phyloP scores from a whole-genome alignment of 2,113 vertebrate genomes.

The Trichomycterus rosablanca region DNA sequence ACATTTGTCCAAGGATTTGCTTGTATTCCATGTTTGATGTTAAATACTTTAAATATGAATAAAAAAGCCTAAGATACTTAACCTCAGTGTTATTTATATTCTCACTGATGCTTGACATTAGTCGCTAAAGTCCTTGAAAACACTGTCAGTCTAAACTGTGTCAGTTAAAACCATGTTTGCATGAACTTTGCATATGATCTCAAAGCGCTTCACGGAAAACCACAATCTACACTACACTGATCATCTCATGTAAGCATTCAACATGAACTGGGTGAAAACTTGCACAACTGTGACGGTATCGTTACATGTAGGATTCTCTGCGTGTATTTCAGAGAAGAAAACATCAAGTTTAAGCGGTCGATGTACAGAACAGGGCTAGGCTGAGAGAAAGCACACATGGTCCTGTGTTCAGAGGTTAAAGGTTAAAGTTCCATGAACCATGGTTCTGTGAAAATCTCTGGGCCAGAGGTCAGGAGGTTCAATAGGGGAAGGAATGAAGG shows the following conservation, averaged over 20 bases:
- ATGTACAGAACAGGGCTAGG: constrained; percentile 25
- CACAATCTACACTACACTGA: background rate
- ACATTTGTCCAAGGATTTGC: no score
- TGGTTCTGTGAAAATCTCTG: constrained; percentile 63
- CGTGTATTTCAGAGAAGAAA: background rate
- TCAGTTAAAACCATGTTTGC: constrained; percentile 19
- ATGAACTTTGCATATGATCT: constrained; percentile 22
- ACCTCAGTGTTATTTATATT: constrained; percentile 9
- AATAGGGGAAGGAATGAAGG: constrained; percentile 58
- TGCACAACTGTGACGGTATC: no score
- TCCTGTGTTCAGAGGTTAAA: constrained; percentile 56
- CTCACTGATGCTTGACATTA: constrained; percentile 9
- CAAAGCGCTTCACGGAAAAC: constrained; percentile 5
- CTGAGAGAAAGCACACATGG: constrained; percentile 39
- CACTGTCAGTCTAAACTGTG: no score
- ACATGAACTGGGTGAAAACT: no score
- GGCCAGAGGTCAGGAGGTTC: constrained; percentile 60
- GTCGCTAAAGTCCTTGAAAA: constrained; percentile 17
- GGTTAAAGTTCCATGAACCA: constrained; percentile 59
- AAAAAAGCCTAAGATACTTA: no score
- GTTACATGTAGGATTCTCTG: background rate
- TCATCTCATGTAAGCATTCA: no score
- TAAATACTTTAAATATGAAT: no score
- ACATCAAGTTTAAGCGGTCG: no score
- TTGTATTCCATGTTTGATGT: no score